A percentile compares a stretch with the other conserved stretches of the same genome.
phyloP scores from a whole-genome alignment of 2,888 invertebrate genomes.

The Agriopis aurantiaria region DNA sequence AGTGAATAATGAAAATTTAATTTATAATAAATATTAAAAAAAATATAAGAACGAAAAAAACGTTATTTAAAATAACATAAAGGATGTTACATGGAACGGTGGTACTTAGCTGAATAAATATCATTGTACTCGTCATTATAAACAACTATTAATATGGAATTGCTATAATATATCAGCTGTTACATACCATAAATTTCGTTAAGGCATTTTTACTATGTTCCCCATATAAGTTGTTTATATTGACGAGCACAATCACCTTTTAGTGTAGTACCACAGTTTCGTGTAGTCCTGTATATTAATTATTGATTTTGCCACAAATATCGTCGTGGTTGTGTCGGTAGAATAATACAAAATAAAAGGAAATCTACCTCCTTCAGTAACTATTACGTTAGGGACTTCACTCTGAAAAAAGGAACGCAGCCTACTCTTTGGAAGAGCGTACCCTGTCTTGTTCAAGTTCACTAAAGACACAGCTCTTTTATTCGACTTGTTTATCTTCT shows the following conservation, averaged over 20 bases:
- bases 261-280: too few relatives aligned
- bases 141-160: too few relatives aligned
- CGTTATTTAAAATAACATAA: too few relatives aligned
- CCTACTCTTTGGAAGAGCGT: constrained; percentile 71
- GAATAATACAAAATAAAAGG: constrained; percentile 24
- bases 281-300: too few relatives aligned
- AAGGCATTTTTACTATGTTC: too few relatives aligned
- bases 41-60: not conserved
- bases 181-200: too few relatives aligned
- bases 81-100: too few relatives aligned
- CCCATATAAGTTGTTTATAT: too few relatives aligned
- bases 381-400: constrained; percentile 80
- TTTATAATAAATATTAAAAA: not conserved
- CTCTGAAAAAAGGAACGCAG: constrained; percentile 80
- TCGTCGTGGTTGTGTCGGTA: constrained; percentile 14
- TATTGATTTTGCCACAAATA: constrained; percentile 20
- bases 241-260: too few relatives aligned
- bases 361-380: constrained; percentile 83
- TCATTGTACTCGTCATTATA: too few relatives aligned
- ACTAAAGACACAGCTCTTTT: constrained; percentile 78
- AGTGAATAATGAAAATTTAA: constrained; percentile 7
- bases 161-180: too few relatives aligned
- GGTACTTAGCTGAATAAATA: too few relatives aligned
- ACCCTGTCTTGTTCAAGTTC: constrained; percentile 72
- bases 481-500: constrained; percentile 81